Evolutionary conservation across 2,888 invertebrate genomes (phyloP), one percentile per base, ranked within the genome.

Genomic region (Barypeithes pellucidus): DNA sequence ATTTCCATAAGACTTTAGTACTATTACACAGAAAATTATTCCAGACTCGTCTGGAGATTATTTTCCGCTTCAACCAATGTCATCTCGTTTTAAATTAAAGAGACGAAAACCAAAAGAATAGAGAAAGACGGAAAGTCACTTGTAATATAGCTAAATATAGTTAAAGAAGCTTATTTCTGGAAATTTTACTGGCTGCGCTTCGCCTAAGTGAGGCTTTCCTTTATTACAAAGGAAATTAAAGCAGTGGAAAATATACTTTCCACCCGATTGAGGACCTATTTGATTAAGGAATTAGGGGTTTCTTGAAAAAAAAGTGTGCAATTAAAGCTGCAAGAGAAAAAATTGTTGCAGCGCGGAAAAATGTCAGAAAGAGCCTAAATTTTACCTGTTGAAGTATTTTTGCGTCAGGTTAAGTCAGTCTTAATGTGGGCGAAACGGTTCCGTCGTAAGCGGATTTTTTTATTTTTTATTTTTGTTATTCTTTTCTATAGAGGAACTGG

Each of bases 61-160:
- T 50, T 67, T 61, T 67, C 66, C 52, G 67, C 61, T 61, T 29
- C 60, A 61, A 50, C 67, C 66, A 65, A 52, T 65, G 54, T 41
- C 39, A 61, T 24, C 45, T 24, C 29, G 29, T 61, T 45, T 62
- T 57, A 70, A 63, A 70, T 63, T 70, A 60, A 16, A 67, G 67
- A 24, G 47, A 68, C 60, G 67, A 18, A 50, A 54, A 43, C 14
- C 54, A n/a, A 66, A 57, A 54, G 66, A 66, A 66, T 54, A 66
- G 39, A 67, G 67, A 47, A 68, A 61, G 60, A 68, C 29, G 57
- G 67, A 47, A 72, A 72, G 72, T 72, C 66, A 66, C 47, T 67
- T 61, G 66, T 72, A 72, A 67, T 67, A 72, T 52, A 61, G 60
- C 72, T 67, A 72, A 72, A 72, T 72, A 72, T 72, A 72, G 72